phyloP scores from a whole-genome alignment of 2,797 vertebrate genomes.

The Coreius guichenoti region DNA sequence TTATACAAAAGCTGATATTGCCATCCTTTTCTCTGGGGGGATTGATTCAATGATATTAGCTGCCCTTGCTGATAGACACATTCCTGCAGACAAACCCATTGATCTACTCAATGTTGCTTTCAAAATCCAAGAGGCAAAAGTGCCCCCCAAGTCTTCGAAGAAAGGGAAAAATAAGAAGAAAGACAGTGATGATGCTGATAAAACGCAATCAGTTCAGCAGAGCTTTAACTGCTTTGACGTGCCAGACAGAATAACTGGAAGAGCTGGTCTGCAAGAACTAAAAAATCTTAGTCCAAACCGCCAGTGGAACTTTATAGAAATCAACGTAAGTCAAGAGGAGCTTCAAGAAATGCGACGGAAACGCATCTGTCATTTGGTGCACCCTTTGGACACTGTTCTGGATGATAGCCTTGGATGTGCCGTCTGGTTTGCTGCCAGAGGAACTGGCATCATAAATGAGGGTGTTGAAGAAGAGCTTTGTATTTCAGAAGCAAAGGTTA shows the following conservation, averaged over 20 bases:
- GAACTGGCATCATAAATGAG: constrained; percentile 76
- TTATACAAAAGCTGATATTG: constrained; percentile 73
- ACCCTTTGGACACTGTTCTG: constrained; percentile 89
- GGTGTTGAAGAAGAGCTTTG: constrained; percentile 72
- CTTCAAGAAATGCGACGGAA: constrained; percentile 80
- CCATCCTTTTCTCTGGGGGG: constrained; percentile 93
- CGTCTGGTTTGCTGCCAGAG: constrained; percentile 95
- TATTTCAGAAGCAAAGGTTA: constrained; percentile 88
- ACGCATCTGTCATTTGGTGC: constrained; percentile 83
- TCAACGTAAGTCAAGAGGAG: constrained; percentile 87
- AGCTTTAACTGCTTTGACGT: constrained; percentile 75
- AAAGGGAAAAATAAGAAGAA: constrained; percentile 63
- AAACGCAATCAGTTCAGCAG: not conserved
- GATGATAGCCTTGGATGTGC: constrained; percentile 98
- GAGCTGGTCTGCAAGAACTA: constrained; percentile 86
- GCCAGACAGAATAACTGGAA: constrained; percentile 91
- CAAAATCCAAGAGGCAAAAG: constrained; percentile 70
- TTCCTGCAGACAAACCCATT: constrained; percentile 84
- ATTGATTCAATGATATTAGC: constrained; percentile 94
- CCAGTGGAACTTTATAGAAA: constrained; percentile 94
- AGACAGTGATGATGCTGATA: not conserved
- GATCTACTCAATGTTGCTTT: constrained; percentile 99
- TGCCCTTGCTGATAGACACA: constrained; percentile 84
- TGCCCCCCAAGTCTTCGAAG: constrained; percentile 60
- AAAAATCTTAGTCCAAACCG: constrained; percentile 80